These are phyloP conservation scores for Falco punctatus DNA, from an alignment of 2,113 vertebrate species.

Conservation along the genomic window DNA sequence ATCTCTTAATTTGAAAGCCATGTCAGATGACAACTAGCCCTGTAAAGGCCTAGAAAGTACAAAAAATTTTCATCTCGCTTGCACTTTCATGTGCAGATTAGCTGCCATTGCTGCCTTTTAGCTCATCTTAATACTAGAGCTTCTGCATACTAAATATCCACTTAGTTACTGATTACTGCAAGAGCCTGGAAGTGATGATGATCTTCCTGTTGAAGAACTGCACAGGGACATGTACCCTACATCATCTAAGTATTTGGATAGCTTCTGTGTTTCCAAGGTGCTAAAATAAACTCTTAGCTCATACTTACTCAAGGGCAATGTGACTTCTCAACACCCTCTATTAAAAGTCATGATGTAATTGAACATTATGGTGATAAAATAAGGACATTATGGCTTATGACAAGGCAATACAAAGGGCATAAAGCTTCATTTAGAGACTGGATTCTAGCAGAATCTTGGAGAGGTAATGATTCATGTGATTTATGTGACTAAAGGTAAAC, in stretches of 20 bases:
- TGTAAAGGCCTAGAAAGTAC: background rate
- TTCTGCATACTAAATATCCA: background rate
- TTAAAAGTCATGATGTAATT: background rate
- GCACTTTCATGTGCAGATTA: background rate
- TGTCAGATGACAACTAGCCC: background rate
- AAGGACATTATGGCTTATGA: background rate
- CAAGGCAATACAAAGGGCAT: background rate
- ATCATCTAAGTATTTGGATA: background rate
- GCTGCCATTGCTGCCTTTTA: background rate
- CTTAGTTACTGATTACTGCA: background rate
- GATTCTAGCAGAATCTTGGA: background rate
- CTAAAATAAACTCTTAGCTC: slow-evolving; percentile 2
- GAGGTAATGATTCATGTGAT: background rate
- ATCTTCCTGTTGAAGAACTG: background rate
- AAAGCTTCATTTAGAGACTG: background rate
- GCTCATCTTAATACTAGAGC: background rate
- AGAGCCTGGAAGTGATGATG: background rate
- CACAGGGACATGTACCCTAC: background rate
- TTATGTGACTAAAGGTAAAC: background rate
- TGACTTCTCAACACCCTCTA: background rate
- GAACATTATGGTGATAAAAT: background rate
- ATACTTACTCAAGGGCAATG: background rate
- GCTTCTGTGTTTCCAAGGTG: background rate
- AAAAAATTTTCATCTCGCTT: background rate
- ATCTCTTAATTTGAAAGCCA: background rate